Conservation (phyloP, 2,888 invertebrate species). For the Eudemis profundana region DNA sequence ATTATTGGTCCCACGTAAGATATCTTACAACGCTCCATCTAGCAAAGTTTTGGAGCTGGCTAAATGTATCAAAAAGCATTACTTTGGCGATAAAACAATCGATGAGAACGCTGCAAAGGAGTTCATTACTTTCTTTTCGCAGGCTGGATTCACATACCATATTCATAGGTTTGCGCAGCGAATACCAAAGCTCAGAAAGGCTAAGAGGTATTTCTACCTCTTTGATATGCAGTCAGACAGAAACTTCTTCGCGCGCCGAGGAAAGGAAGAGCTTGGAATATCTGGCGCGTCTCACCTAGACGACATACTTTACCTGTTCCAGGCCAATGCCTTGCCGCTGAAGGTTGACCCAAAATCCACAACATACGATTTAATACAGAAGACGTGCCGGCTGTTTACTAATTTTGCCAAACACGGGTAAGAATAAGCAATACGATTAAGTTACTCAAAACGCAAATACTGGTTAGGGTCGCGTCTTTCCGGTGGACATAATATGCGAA, state of each 20-base stretch:
- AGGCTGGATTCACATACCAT: slow-evolving; percentile 65
- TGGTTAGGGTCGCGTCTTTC: neutral
- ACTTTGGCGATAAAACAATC: slow-evolving; percentile 17
- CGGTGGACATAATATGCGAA: too few relatives aligned
- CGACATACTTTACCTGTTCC: slow-evolving; percentile 49
- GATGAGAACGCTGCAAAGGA: slow-evolving; percentile 60
- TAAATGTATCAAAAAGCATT: slow-evolving; percentile 16
- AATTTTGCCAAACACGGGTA: slow-evolving; percentile 52
- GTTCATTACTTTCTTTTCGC: slow-evolving; percentile 58
- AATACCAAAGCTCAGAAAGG: slow-evolving; percentile 12
- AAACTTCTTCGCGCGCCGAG: slow-evolving; percentile 35
- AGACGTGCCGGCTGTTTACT: slow-evolving; percentile 46
- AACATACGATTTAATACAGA: slow-evolving; percentile 45
- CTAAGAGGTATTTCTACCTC: slow-evolving; percentile 43
- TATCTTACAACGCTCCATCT: slow-evolving; percentile 4
- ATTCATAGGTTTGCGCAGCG: slow-evolving; percentile 30
- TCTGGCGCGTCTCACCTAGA: slow-evolving; percentile 48
- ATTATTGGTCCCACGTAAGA: slow-evolving; percentile 24
- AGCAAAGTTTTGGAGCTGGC: slow-evolving; percentile 21
- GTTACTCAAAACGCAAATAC: neutral
- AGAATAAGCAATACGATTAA: too few relatives aligned
- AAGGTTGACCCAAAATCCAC: slow-evolving; percentile 43
- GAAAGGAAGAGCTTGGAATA: slow-evolving; percentile 39
- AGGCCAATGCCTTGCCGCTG: slow-evolving; percentile 42
- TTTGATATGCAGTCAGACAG: slow-evolving; percentile 44